Evolutionary conservation across 2,113 vertebrate genomes (phyloP), one percentile per base, ranked within the genome.

Genomic region (Oxyura jamaicensis): DNA sequence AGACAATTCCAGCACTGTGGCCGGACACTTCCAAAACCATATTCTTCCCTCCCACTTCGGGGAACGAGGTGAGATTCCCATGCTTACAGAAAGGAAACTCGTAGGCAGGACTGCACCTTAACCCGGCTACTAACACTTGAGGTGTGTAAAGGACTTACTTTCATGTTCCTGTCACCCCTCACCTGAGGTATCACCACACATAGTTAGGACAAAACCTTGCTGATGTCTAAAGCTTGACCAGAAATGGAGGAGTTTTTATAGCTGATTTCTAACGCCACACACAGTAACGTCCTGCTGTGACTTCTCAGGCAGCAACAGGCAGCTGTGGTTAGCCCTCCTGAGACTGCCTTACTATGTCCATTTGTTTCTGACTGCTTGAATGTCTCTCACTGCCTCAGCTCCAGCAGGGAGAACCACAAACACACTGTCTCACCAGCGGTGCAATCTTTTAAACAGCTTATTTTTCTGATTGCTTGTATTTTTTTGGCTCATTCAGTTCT

Each of bases 301-400:
- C 36, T 63, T 75, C 56, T 58, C 91, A 78, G 71, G 31, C 11
- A 52, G 31, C 7, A 76, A 53, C 1, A 10, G n/a, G 39, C 48
- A 14, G 35, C 31, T 18, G 29, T n/a, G 46, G 78, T 52, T 85
- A 55, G 68, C 33, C 33, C 26, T 16, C 16, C 44, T 46, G 36
- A 50, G 42, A 23, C 44, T 90, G 93, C 94, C 95, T 96, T 96
- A 87, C 83, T 29, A n/a, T 3, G 5, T 52, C 66, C 65, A 80
- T 53, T 71, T 67, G 50, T 36, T 88, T n/a, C 83, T 92, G 90
- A 74, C 81, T 90, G 88, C 48, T 42, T 75, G 83, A 97, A 90
- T 88, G 90, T 74, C 94, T 36, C 69, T 86, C 48, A 5, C 55
- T 46, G 52, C 31, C 44, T 83, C 48, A n/a, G 71, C 72, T 83